Conservation (phyloP, 2,797 vertebrate species). For the Erpetoichthys calabaricus region DNA sequence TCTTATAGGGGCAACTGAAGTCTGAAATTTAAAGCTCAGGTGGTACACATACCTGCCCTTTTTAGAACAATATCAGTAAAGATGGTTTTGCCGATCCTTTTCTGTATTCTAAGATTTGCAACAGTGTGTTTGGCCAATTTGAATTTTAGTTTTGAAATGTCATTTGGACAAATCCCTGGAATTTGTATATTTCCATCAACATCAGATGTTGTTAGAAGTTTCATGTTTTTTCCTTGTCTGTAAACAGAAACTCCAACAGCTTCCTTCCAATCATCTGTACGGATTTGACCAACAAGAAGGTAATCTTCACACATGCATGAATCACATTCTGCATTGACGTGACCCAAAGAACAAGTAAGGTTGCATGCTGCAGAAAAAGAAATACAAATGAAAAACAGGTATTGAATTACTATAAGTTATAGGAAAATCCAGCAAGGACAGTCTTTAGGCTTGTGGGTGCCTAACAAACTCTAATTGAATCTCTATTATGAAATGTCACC, state of each 20-base stretch:
- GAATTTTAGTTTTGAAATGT: constrained; percentile 64
- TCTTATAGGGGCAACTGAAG: not conserved
- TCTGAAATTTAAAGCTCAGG: not conserved
- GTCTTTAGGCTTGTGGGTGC: not conserved
- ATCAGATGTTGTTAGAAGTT: constrained; percentile 63
- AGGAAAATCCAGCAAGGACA: constrained; percentile 4
- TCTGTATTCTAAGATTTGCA: constrained; percentile 38
- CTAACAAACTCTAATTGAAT: too few species aligned
- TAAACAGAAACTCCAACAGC: constrained; percentile 50
- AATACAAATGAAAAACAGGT: not conserved
- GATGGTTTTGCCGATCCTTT: constrained; percentile 44
- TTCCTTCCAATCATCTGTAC: constrained; percentile 63
- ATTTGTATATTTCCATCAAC: constrained; percentile 71
- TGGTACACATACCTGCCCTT: constrained; percentile 60
- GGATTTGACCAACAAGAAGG: constrained; percentile 61
- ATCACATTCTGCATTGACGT: constrained; percentile 67
- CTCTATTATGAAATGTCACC: too few species aligned
- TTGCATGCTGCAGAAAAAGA: constrained; percentile 51
- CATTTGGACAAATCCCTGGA: constrained; percentile 77
- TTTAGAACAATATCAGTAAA: constrained; percentile 62
- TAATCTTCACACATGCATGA: constrained; percentile 79
- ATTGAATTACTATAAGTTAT: not conserved
- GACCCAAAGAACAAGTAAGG: constrained; percentile 68
- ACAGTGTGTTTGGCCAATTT: constrained; percentile 62
- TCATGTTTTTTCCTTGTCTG: constrained; percentile 41